Percentiles rank a stretch among this genome's conserved stretches.
These are phyloP conservation scores for Parazoanthus darwini DNA, from an alignment of 92 coral and sea anemone species.

Conservation along the genomic window DNA sequence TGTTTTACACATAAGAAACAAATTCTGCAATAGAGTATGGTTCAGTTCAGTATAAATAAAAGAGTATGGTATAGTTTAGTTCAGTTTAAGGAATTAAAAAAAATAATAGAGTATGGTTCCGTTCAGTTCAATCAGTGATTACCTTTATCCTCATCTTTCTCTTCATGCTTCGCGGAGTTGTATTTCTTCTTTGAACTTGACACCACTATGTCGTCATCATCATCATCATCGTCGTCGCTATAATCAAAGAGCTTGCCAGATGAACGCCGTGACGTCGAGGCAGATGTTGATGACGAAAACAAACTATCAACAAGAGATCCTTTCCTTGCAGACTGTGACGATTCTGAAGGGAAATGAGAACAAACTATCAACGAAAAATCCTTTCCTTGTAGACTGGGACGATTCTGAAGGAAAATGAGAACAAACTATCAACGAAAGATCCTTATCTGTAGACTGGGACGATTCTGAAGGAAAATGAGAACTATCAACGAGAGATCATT, in stretches of 20 bases:
- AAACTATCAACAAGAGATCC: constrained; percentile 36
- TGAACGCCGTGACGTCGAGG: constrained; percentile 13
- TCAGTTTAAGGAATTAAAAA: no score
- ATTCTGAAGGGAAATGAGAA: constrained; percentile 4
- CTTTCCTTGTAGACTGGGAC: not conserved
- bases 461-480: not conserved
- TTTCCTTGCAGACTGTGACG: constrained; percentile 4
- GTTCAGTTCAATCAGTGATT: no score
- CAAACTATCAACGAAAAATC: not conserved
- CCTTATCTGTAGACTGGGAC: no score
- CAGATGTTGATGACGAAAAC: constrained; percentile 30
- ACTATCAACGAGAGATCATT: no score
- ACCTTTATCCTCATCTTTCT: not conserved
- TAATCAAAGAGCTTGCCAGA: constrained; percentile 28
- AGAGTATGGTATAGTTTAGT: no score
- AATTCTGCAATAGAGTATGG: no score
- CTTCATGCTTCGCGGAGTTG: not conserved
- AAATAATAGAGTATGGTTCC: no score
- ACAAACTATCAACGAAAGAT: no score
- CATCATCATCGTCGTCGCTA: constrained; percentile 37
- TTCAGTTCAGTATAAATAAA: no score
- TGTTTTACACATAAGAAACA: no score
- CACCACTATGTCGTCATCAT: constrained; percentile 21
- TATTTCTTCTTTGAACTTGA: constrained; percentile 22
- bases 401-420: no score